Conservation (phyloP, 2,888 invertebrate genomes). For the Acanthosoma haemorrhoidale region DNA sequence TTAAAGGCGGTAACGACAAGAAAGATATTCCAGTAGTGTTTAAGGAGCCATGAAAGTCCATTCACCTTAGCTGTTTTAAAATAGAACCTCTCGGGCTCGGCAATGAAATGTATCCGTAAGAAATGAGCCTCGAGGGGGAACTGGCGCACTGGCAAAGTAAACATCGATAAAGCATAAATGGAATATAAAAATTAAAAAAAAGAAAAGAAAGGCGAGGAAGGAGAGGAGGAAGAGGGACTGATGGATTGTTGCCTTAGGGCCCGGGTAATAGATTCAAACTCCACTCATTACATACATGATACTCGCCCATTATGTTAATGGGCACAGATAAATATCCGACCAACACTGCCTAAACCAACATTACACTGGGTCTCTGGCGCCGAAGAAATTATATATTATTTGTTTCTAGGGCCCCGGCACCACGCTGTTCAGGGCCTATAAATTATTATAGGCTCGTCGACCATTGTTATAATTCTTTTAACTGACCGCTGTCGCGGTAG, state of each 20-base stretch:
- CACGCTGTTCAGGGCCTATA: not conserved
- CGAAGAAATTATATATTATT: slow-evolving; percentile 28
- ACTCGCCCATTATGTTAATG: slow-evolving; percentile 40
- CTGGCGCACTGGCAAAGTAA: slow-evolving; percentile 1
- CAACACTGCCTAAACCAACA: slow-evolving; percentile 27
- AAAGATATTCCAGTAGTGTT: no score
- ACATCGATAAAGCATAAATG: slow-evolving; percentile 25
- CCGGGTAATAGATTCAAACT: slow-evolving; percentile 39
- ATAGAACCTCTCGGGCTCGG: no score
- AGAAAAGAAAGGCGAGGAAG: not conserved
- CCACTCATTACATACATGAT: slow-evolving; percentile 40
- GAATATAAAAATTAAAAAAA: not conserved
- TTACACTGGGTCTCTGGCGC: slow-evolving; percentile 26
- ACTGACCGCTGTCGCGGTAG: no score
- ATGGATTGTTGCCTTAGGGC: slow-evolving; percentile 33
- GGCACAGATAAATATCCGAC: slow-evolving; percentile 37
- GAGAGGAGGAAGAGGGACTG: slow-evolving; percentile 31
- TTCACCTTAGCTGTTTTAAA: no score
- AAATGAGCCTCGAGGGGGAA: not conserved
- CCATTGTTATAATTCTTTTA: not conserved
- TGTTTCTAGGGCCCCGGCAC: not conserved
- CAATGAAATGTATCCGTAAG: not conserved
- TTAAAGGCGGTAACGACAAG: no score
- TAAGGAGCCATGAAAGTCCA: no score
- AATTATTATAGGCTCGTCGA: not conserved